Conservation (phyloP, 2,888 invertebrate species). For the Suillia variegata region DNA sequence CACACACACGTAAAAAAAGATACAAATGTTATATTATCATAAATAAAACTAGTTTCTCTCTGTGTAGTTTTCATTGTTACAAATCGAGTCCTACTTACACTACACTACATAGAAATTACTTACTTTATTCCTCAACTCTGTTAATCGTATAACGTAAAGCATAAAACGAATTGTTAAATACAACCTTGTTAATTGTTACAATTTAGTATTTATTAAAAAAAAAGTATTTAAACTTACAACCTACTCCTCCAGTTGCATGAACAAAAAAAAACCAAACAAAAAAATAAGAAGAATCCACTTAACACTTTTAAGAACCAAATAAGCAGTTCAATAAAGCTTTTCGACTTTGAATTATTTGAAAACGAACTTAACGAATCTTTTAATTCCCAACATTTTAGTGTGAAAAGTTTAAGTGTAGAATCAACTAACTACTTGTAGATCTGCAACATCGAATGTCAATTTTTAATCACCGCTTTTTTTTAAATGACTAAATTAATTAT, state of each 20-base stretch:
- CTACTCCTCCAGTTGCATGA: not conserved
- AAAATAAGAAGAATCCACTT: not conserved
- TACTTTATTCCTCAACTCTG: too few species aligned
- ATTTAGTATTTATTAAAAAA: too few species aligned
- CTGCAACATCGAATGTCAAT: constrained; percentile 52
- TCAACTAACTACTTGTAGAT: too few species aligned
- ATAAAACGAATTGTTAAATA: too few species aligned
- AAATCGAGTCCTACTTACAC: too few species aligned
- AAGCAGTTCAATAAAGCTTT: constrained; percentile 24
- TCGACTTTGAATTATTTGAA: not conserved
- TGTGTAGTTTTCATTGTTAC: too few species aligned
- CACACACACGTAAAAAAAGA: not conserved
- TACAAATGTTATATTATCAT: too few species aligned
- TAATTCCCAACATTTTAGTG: constrained; percentile 30
- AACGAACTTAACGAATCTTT: constrained; percentile 10
- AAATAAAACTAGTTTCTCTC: too few species aligned
- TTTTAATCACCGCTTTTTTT: constrained; percentile 29
- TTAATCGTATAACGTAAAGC: too few species aligned
- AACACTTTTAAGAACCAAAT: constrained; percentile 18
- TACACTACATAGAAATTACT: too few species aligned
- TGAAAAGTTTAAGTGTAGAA: constrained; percentile 13
- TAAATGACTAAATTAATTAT: too few species aligned
- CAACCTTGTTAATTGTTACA: too few species aligned
- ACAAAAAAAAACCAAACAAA: constrained; percentile 15
- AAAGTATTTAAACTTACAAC: not conserved